Base-by-base conservation (phyloP, 2,113 vertebrate genomes). In the Nothobranchius furzeri region DNA sequence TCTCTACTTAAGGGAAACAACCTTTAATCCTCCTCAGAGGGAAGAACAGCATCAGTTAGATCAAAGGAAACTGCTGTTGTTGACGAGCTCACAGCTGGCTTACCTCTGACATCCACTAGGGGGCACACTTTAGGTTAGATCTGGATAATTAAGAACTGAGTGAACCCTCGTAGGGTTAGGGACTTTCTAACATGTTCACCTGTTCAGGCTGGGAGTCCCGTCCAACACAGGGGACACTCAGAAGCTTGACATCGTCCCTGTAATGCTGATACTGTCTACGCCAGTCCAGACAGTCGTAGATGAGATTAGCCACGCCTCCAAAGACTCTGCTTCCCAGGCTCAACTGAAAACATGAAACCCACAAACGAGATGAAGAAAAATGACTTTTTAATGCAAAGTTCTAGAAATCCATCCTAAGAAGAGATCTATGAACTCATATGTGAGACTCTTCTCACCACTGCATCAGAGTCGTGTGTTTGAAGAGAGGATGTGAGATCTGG, bases 271-370 rank as follows among this genome's bases (percentile, higher is more conserved):
- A 88, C 58, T 99, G 95, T 68, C 92, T 89, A 64, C 90, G 95
- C 95, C 95, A 95, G 9, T 94, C 93, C 89, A 97, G 79, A 58
- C 84, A 92, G 82, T 95, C 91, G 40, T 97, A 98, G 82, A 99
- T 94, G 58, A 99, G 85, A 75, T 74, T 90, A 67, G 95, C 95
- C 64, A 99, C 73, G 0, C 79, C 86, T 35, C 95, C 94, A 90
- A 98, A 98, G 36, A 99, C 74, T 0, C 1, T 30, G 0, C 92
- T 91, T 50, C 95, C 96, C 64, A 92, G 67, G 14, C 76, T 75
- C 83, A 95, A 83, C 96, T 98, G 79, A 25, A 85, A 30, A 30
- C 20, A 20, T 20, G 20, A 20, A 20, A 20, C 20, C 20, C 20
- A 20, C 20, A 20, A 20, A 20, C 20, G 20, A 30, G 4, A 30